These are phyloP conservation scores for Sebastes glaucus DNA, from an alignment of 2,797 vertebrate species.

Conservation along the genomic window DNA sequence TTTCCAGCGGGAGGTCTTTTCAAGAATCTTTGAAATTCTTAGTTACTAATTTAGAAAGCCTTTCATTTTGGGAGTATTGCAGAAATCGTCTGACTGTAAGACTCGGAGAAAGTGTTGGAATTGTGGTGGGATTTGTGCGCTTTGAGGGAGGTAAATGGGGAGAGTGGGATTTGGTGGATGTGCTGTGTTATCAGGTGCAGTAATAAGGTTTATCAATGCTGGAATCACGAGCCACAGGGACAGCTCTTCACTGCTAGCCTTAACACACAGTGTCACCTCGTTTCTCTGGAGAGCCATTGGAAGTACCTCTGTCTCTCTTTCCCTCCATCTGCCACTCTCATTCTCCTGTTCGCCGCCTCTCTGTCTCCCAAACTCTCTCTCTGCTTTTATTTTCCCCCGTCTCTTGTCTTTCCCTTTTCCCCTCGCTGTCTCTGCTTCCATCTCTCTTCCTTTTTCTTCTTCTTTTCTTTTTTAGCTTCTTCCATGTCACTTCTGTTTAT, in stretches of 20 bases:
- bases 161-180: not conserved
- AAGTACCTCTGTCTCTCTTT: slow-evolving; percentile 18
- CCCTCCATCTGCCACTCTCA: slow-evolving; percentile 36
- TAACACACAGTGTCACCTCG: slow-evolving; percentile 57
- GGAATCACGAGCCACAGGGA: slow-evolving; percentile 38
- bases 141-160: slow-evolving; percentile 6
- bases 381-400: not conserved
- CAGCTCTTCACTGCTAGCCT: slow-evolving; percentile 30
- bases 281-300: slow-evolving; percentile 55
- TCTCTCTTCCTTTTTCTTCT: slow-evolving; percentile 50
- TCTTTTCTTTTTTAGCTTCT: slow-evolving; percentile 47
- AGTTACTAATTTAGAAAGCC: not conserved
- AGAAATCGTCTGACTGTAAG: not conserved
- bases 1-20: slow-evolving; percentile 5
- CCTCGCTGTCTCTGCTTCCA: slow-evolving; percentile 14
- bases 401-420: not conserved
- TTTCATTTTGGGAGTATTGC: not conserved
- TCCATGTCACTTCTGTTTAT: slow-evolving; percentile 65
- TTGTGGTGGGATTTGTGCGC: not conserved
- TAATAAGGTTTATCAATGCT: slow-evolving; percentile 56
- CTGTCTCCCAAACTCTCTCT: slow-evolving; percentile 9
- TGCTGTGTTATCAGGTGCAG: slow-evolving; percentile 39
- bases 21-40: slow-evolving; percentile 25
- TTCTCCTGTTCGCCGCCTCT: not conserved
- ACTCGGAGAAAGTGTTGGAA: not conserved